Evolutionary conservation across 2,888 invertebrate species (phyloP), one percentile per base, ranked within the genome.

Genomic region (Trissonchulus latispiculum): DNA sequence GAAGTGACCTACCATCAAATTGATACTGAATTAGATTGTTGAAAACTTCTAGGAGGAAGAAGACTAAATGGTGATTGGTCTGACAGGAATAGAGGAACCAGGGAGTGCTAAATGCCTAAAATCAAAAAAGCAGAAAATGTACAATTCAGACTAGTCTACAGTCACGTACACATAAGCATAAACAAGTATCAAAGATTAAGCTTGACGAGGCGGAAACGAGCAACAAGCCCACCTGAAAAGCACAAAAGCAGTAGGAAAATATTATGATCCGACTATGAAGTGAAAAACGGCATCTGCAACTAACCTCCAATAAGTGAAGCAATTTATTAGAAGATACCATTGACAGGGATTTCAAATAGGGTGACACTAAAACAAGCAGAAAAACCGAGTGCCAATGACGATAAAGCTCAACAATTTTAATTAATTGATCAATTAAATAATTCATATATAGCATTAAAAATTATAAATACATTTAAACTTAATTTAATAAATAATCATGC

Each of bases 1-100:
- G n/a, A 59, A 23, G 28, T 2, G 2, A 77, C 87, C 86, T 78
- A 88, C 95, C 95, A 85, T 96, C 95, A 85, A 96, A 96, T 85
- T 96, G 96, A 83, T 96, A 96, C 87, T 99, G 99, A 79, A 99
- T 99, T 79, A 99, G 96, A 84, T 99, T 99, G 86, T 99, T 99
- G 86, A 99, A 99, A 83, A 97, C 95, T 87, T 99, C 99, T 71
- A 99, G 87, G 70, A 99, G 86, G 86, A 99, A 97, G 87, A 99
- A 99, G 15, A 99, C 95, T 77, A 99, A 88, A 84, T 99, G 97
- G 84, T 99, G 96, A 84, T 99, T 96, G 61, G 93, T 92, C 0
- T 95, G 91, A 66, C 92, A 91, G 1, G 95, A 93, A 84, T 95
- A 94, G 79, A 99, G 87, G 87, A 99, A 99, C 97, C 99, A 99